phyloP scores from a whole-genome alignment of 2,797 vertebrate genomes.

The Choloepus didactylus region DNA sequence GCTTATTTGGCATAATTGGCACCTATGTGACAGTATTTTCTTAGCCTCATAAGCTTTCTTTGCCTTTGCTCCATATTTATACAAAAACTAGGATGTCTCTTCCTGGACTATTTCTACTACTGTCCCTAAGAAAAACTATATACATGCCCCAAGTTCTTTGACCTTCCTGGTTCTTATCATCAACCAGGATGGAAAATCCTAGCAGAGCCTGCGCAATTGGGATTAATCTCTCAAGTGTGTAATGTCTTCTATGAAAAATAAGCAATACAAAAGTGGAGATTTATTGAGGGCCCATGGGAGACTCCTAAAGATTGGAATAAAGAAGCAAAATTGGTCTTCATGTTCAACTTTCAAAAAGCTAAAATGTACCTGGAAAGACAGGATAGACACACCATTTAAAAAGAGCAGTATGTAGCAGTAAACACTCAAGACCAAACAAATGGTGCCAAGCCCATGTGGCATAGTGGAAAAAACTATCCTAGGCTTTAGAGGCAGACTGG shows the following conservation, averaged over 20 bases:
- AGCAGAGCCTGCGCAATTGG: not conserved
- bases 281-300: not conserved
- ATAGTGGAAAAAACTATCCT: not conserved
- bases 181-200: not conserved
- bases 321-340: not conserved
- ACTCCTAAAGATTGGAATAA: not conserved
- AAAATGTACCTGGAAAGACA: not conserved
- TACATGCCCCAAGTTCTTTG: not conserved
- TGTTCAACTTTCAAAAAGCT: not conserved
- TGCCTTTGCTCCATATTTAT: not conserved
- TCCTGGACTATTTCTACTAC: slow-evolving; percentile 13
- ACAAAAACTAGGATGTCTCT: not conserved
- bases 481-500: not conserved
- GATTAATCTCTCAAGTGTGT: not conserved
- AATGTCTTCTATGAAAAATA: not conserved
- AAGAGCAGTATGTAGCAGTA: not conserved
- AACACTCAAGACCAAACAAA: not conserved
- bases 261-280: not conserved
- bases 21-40: not conserved
- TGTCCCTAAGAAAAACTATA: not conserved
- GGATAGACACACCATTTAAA: not conserved
- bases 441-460: not conserved
- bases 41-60: not conserved
- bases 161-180: not conserved
- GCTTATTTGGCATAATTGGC: not conserved